A percentile compares a stretch with the other conserved stretches of the same genome.
These are phyloP conservation scores for Egretta garzetta DNA, from an alignment of 2,113 vertebrate species.

Conservation along the genomic window DNA sequence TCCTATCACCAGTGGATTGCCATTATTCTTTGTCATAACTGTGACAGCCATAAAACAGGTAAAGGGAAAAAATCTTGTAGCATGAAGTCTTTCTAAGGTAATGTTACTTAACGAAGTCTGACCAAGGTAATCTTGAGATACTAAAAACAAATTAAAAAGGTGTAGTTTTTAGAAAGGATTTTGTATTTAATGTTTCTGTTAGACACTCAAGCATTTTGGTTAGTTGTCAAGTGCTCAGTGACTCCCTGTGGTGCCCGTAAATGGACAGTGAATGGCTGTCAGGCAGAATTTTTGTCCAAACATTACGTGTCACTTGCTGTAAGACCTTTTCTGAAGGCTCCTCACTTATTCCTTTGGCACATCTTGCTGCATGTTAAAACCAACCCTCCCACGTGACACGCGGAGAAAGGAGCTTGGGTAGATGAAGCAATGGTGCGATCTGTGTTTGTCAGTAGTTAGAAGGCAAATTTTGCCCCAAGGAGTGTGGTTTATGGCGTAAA, in stretches of 20 bases:
- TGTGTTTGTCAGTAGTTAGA: not conserved
- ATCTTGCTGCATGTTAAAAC: not conserved
- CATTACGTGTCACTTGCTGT: constrained; percentile 21
- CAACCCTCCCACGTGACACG: not conserved
- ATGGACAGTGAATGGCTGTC: constrained; percentile 47
- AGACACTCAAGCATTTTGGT: not conserved
- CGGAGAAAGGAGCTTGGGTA: not conserved
- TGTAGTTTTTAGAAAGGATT: not conserved
- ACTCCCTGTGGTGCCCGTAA: not conserved
- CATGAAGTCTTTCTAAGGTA: not conserved
- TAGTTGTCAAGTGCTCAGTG: not conserved
- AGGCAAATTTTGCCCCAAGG: not conserved
- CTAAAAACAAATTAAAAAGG: not conserved
- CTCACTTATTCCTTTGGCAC: constrained; percentile 25
- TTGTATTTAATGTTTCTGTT: not conserved
- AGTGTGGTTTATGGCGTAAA: not conserved
- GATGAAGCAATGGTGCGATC: not conserved
- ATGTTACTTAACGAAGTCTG: not conserved
- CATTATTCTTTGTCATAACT: constrained; percentile 98
- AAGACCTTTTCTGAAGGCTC: not conserved
- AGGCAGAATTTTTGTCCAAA: constrained; percentile 24
- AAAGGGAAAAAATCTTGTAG: not conserved
- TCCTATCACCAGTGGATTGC: constrained; percentile 97
- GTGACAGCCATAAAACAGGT: constrained; percentile 99
- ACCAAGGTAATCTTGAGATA: not conserved